These are phyloP conservation scores for Nylanderia fulva DNA, from an alignment of 1,140 invertebrate genomes.

Conservation along the genomic window DNA sequence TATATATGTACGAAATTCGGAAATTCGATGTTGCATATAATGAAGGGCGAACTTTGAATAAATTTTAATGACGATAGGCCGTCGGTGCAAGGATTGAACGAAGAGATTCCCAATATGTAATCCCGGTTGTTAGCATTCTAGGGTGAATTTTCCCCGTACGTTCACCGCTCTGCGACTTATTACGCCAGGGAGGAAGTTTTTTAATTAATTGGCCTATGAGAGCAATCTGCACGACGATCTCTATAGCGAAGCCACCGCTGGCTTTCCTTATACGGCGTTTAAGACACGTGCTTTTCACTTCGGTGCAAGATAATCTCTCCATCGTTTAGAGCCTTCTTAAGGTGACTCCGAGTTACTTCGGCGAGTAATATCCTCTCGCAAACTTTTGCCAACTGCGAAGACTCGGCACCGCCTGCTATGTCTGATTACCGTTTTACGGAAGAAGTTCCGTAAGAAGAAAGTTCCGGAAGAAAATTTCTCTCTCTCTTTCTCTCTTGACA, in stretches of 20 bases:
- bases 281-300: slow-evolving; percentile 65
- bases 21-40: neutral
- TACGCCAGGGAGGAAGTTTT: slow-evolving; percentile 31
- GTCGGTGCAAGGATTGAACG: neutral
- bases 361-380: slow-evolving; percentile 31
- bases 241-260: slow-evolving; percentile 15
- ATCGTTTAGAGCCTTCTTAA: slow-evolving; percentile 33
- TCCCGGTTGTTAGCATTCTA: neutral
- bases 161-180: slow-evolving; percentile 39
- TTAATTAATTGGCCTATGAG: slow-evolving; percentile 63
- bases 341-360: slow-evolving; percentile 32
- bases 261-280: slow-evolving; percentile 44
- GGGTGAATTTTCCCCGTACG: slow-evolving; percentile 1
- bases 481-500: neutral
- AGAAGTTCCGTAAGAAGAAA: neutral
- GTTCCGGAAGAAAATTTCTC: neutral
- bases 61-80: neutral
- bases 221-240: slow-evolving; percentile 51
- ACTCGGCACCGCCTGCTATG: neutral
- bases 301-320: slow-evolving; percentile 56
- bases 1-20: neutral
- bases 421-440: slow-evolving; percentile 12
- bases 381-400: slow-evolving; percentile 34
- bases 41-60: neutral
- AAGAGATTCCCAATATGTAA: neutral